Conservation (phyloP, 2,113 vertebrate genomes). For the Anoplopoma fimbria region DNA sequence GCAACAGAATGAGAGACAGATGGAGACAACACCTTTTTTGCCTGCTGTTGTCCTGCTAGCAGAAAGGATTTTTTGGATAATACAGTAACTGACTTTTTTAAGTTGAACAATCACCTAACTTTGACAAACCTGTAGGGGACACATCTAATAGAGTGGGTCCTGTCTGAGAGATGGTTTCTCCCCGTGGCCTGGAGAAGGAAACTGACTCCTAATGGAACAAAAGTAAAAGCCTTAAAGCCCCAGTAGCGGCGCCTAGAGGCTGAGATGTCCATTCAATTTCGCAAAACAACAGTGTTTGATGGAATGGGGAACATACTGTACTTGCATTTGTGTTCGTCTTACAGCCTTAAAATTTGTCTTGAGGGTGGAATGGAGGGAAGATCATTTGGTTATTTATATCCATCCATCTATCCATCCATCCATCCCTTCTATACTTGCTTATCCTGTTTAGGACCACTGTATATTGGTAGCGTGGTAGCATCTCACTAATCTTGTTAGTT, state of each 20-base stretch:
- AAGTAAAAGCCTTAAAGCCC: constrained; percentile 20
- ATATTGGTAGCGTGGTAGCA: no score
- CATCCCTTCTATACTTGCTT: no score
- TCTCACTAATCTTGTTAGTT: no score
- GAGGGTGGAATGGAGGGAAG: background rate
- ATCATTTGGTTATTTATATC: background rate
- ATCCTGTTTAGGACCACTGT: no score
- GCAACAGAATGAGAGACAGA: constrained; percentile 15
- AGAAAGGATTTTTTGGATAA: constrained; percentile 33
- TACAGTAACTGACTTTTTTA: constrained; percentile 13
- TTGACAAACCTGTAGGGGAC: constrained; percentile 15
- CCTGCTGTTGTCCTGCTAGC: background rate
- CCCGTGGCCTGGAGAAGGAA: constrained; percentile 27
- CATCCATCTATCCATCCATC: background rate
- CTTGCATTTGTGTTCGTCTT: background rate
- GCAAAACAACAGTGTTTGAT: background rate
- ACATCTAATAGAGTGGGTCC: constrained; percentile 45
- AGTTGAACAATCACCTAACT: constrained; percentile 9
- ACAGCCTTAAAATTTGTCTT: constrained; percentile 1
- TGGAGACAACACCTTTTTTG: constrained; percentile 13
- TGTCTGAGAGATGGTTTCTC: constrained; percentile 27
- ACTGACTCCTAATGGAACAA: constrained; percentile 59
- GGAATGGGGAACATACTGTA: background rate
- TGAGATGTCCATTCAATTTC: constrained; percentile 12
- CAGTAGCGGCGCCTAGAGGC: constrained; percentile 15